A percentile compares a stretch with the other conserved stretches of the same genome.
Conservation (phyloP, 1,140 invertebrate species). For the Onthophagus taurus region DNA sequence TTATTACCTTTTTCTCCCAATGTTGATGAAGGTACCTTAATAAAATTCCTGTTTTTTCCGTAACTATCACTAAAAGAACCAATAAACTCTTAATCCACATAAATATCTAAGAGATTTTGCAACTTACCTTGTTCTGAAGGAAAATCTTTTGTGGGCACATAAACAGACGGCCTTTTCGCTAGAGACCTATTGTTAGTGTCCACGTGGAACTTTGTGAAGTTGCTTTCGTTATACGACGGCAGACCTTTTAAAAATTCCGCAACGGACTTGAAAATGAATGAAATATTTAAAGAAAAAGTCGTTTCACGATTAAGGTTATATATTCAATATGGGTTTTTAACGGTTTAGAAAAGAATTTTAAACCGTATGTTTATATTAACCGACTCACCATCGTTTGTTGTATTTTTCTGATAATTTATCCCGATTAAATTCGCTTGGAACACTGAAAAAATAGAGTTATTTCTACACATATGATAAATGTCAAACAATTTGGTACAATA, state of each 20-base stretch:
- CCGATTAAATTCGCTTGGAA: too few relatives aligned
- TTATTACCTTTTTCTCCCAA: conserved; percentile 79
- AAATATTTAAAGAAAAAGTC: conserved; percentile 11
- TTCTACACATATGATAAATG: conserved; percentile 5
- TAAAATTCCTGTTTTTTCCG: conserved; percentile 89
- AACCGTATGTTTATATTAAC: too few relatives aligned
- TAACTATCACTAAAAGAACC: conserved; percentile 75
- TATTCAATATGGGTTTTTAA: neutral
- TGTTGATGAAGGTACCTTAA: conserved; percentile 87
- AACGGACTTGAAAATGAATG: conserved; percentile 61
- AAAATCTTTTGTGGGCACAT: conserved; percentile 81
- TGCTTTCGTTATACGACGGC: conserved; percentile 81
- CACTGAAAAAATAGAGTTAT: too few relatives aligned
- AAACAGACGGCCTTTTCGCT: conserved; percentile 79
- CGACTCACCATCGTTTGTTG: too few relatives aligned
- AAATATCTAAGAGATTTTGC: conserved; percentile 12
- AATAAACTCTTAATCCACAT: neutral
- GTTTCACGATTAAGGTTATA: neutral
- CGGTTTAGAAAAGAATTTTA: conserved; percentile 2
- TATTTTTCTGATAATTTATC: too few relatives aligned
- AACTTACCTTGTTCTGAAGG: conserved; percentile 76
- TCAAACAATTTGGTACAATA: too few relatives aligned
- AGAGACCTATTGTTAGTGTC: conserved; percentile 74
- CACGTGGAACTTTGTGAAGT: conserved; percentile 81
- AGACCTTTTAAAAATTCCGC: conserved; percentile 85